These are phyloP conservation scores for Orthosia gracilis DNA, from an alignment of 2,888 invertebrate genomes.

Conservation along the genomic window DNA sequence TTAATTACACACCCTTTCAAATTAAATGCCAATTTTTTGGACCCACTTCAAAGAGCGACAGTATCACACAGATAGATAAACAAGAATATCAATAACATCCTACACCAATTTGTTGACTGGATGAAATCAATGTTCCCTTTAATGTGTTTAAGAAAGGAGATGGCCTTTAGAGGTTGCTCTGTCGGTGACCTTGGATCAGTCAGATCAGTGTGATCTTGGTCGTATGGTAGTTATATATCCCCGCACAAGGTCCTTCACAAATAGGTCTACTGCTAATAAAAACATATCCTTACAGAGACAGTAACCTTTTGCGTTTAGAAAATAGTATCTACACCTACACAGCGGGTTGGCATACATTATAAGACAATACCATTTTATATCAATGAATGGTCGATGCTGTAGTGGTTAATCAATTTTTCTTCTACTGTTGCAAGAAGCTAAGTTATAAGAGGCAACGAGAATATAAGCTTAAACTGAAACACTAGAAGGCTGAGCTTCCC, in stretches of 20 bases:
- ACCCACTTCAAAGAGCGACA: constrained; percentile 48
- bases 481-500: too few species aligned
- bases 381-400: constrained; percentile 11
- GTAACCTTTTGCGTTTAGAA: background rate
- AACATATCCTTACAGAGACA: too few species aligned
- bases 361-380: constrained; percentile 10
- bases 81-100: constrained; percentile 24
- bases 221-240: too few species aligned
- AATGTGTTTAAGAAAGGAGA: too few species aligned
- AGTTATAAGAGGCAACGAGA: constrained; percentile 2
- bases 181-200: background rate
- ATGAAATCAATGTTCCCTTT: constrained; percentile 5
- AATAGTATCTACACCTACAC: background rate
- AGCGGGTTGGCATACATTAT: constrained; percentile 6
- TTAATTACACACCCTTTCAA: constrained; percentile 62
- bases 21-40: constrained; percentile 54
- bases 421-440: constrained; percentile 6
- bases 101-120: background rate
- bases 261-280: background rate
- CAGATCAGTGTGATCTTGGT: too few species aligned
- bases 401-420: constrained; percentile 41
- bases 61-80: too few species aligned
- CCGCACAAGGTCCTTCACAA: background rate
- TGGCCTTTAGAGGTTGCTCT: background rate
- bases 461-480: too few species aligned